Evolutionary conservation across 1,140 invertebrate species (phyloP).

Genomic region (Tribolium castaneum): DNA sequence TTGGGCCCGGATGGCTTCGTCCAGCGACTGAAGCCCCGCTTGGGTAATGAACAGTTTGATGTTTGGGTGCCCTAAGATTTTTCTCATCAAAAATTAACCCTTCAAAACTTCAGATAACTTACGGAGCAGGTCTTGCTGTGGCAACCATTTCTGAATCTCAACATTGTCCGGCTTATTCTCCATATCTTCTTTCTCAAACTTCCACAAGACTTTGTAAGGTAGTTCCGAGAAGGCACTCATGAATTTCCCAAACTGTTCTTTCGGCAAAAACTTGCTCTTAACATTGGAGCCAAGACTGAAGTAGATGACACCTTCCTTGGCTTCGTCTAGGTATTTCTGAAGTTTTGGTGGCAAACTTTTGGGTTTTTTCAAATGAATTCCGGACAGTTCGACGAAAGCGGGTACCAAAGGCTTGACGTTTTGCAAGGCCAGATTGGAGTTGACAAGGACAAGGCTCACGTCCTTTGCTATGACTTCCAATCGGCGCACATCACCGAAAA

Average conservation of each 20-base stretch:
- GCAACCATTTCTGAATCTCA: conserved; percentile 74
- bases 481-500: conserved; percentile 64
- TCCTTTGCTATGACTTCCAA: conserved; percentile 65
- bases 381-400: conserved; percentile 65
- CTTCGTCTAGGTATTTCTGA: conserved; percentile 62
- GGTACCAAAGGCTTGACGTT: conserved; percentile 65
- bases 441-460: conserved; percentile 67
- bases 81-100: neutral
- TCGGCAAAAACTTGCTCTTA: conserved; percentile 67
- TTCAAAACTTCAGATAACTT: conserved; percentile 45
- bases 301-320: conserved; percentile 68
- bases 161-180: conserved; percentile 71
- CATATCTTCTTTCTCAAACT: conserved; percentile 67
- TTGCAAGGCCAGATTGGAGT: conserved; percentile 64
- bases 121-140: conserved; percentile 77
- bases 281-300: conserved; percentile 70
- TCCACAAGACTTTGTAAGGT: conserved; percentile 69
- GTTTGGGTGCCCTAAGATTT: conserved; percentile 62
- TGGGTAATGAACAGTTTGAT: conserved; percentile 67
- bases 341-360: conserved; percentile 63
- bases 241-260: conserved; percentile 64
- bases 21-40: conserved; percentile 67
- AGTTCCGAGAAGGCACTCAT: conserved; percentile 66
- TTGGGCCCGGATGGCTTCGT: conserved; percentile 65
- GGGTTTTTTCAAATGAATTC: conserved; percentile 64